Evolutionary conservation across 1,140 invertebrate genomes (phyloP).

Genomic region (Drosophila hydei): DNA sequence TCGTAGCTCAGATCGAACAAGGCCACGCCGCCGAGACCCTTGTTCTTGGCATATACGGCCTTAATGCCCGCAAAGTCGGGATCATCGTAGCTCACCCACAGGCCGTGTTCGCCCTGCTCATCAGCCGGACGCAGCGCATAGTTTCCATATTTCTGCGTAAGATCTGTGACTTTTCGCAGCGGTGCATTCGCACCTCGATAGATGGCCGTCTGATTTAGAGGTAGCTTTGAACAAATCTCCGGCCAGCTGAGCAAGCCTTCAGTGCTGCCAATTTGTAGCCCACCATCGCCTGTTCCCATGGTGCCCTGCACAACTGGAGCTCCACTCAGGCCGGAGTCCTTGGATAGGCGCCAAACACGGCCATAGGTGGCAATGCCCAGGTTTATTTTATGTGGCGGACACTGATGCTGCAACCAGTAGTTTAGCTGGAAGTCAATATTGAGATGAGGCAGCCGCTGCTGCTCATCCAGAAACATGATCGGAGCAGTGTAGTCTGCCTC

Average conservation of each 20-base stretch:
- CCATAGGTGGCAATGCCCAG: conserved; percentile 93
- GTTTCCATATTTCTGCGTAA: conserved; percentile 89
- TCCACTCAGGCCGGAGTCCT: conserved; percentile 89
- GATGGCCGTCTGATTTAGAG: conserved; percentile 84
- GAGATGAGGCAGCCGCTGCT: conserved; percentile 68
- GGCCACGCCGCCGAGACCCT: conserved; percentile 91
- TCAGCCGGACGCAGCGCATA: conserved; percentile 90
- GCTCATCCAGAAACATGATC: conserved; percentile 86
- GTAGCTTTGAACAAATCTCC: conserved; percentile 86
- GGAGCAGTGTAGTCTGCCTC: conserved; percentile 90
- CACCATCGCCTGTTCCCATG: conserved; percentile 86
- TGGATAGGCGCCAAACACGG: conserved; percentile 91
- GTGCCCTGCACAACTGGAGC: conserved; percentile 89
- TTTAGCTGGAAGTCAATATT: conserved; percentile 88
- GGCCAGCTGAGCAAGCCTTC: conserved; percentile 87
- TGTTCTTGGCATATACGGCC: conserved; percentile 88
- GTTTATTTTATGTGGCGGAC: conserved; percentile 90
- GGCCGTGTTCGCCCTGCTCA: conserved; percentile 87
- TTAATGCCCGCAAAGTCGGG: conserved; percentile 93
- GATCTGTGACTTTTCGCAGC: conserved; percentile 89
- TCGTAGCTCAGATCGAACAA: conserved; percentile 92
- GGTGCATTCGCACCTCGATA: conserved; percentile 86
- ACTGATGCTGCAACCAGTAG: conserved; percentile 87
- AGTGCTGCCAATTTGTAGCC: conserved; percentile 86
- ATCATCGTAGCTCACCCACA: conserved; percentile 96